Base-by-base conservation (phyloP, 2,113 vertebrate genomes). In the Ophiodon elongatus region DNA sequence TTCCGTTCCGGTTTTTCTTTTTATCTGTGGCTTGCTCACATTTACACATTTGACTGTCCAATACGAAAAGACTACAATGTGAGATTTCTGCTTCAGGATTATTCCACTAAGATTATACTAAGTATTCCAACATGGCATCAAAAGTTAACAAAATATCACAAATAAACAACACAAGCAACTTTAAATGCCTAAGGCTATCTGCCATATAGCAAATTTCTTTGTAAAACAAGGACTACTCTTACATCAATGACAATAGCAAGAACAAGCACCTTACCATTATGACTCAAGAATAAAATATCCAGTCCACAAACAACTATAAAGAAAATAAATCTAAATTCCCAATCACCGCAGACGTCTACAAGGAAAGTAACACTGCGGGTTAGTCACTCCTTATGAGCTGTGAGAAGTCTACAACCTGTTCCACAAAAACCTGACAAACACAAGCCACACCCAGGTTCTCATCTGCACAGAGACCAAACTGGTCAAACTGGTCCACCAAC, bases 401-500 rank as follows among this genome's bases (percentile, higher is more conserved):
- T 50, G 23, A 25, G 59, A 68, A 87, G 54, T 70, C 70, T 23
- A 76, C 71, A 92, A 94, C 93, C 92, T 83, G 94, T 91, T 95
- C 71, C 45, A 81, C 94, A 89, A 90, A 91, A 83, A 84, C 71
- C 60, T 62, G 23, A 67, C 66, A 59, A 76, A 60, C 86, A 79
- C 50, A 87, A 76, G 74, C 85, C 90, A 85, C 91, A 52, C 85
- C 92, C 82, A 86, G 63, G 65, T 78, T 82, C 80, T 83, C 88
- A 89, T 83, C 69, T 57, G 62, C 11, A 35, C 45, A 25, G 56
- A 52, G 33, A 78, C 72, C 66, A 88, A 91, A 94, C 94, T 13
- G 52, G 93, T 90, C 85, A 14, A 73, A 89, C 92, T 21, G 71
- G 93, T 81, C 68, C 5, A 15, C 54, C 89, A 73, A 45, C 59